Evolutionary conservation across 2,888 invertebrate genomes (phyloP).

Genomic region (Phyto melanocephala): DNA sequence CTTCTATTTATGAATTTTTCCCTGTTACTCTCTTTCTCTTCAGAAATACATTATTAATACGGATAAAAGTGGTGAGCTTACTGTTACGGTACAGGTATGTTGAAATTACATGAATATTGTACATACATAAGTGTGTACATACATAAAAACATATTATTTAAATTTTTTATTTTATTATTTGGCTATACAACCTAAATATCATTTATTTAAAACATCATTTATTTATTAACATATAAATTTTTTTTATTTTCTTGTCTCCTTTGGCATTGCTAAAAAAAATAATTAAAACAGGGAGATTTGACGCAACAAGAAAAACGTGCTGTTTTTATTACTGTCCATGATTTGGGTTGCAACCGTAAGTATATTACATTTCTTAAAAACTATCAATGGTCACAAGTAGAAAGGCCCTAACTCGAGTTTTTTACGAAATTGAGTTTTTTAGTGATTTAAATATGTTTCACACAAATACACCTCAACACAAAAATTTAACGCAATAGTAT

Average conservation of each 20-base stretch:
- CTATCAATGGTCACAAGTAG: no score
- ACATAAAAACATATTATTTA: no score
- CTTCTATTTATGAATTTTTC: slow-evolving; percentile 23
- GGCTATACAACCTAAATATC: background rate
- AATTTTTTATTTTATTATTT: no score
- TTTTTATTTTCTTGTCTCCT: background rate
- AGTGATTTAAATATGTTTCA: no score
- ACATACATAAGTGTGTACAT: no score
- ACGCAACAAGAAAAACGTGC: slow-evolving; percentile 89
- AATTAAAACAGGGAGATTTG: slow-evolving; percentile 86
- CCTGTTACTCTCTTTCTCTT: slow-evolving; percentile 62
- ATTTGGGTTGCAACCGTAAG: slow-evolving; percentile 91
- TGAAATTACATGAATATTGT: slow-evolving; percentile 10
- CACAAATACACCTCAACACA: no score
- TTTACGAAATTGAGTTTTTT: no score
- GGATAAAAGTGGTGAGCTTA: slow-evolving; percentile 86
- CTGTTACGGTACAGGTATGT: slow-evolving; percentile 87
- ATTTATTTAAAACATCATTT: background rate
- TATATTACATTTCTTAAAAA: no score
- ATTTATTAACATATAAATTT: no score
- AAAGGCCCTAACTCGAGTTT: no score
- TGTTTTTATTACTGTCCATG: slow-evolving; percentile 92
- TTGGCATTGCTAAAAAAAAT: slow-evolving; percentile 52
- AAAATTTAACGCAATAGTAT: no score
- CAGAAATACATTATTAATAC: slow-evolving; percentile 88